Evolutionary conservation across 2,797 vertebrate species (phyloP).

Genomic region (Anabas testudineus): DNA sequence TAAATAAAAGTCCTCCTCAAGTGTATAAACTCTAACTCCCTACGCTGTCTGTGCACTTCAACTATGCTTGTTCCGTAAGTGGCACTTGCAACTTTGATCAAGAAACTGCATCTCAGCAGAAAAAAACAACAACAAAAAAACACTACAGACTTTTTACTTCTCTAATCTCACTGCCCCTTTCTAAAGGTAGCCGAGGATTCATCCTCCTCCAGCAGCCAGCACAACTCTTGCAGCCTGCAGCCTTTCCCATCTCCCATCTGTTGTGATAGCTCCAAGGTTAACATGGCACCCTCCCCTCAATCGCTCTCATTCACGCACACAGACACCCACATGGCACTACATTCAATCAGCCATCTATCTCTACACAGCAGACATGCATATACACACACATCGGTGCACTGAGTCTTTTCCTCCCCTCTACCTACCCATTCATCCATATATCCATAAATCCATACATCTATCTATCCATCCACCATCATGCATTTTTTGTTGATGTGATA

Average conservation of each 20-base stretch:
- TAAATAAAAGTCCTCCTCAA: too few relatives aligned
- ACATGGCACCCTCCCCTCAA: conserved; percentile 75
- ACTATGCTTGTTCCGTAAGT: background rate
- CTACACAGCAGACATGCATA: conserved; percentile 71
- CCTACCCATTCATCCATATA: conserved; percentile 58
- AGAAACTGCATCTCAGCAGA: conserved; percentile 51
- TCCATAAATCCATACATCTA: conserved; percentile 39
- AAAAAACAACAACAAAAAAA: conserved; percentile 10
- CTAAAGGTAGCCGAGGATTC: conserved; percentile 55
- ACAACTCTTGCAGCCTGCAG: conserved; percentile 61
- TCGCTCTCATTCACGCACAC: conserved; percentile 42
- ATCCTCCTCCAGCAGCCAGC: conserved; percentile 61
- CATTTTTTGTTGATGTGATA: conserved; percentile 78
- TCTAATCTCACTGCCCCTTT: conserved; percentile 43
- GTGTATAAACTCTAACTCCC: conserved; percentile 10
- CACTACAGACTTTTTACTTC: background rate
- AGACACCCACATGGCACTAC: conserved; percentile 68
- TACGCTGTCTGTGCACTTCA: conserved; percentile 11
- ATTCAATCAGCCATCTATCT: conserved; percentile 82
- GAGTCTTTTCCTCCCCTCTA: conserved; percentile 48
- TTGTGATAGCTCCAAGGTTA: conserved; percentile 90
- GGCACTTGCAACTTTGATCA: conserved; percentile 37
- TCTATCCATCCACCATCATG: conserved; percentile 49
- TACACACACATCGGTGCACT: conserved; percentile 39
- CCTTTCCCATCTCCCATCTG: conserved; percentile 88